Conservation (phyloP, 30 jellyfish, hydroid and myxozoan species). For the Mastigias papua region DNA sequence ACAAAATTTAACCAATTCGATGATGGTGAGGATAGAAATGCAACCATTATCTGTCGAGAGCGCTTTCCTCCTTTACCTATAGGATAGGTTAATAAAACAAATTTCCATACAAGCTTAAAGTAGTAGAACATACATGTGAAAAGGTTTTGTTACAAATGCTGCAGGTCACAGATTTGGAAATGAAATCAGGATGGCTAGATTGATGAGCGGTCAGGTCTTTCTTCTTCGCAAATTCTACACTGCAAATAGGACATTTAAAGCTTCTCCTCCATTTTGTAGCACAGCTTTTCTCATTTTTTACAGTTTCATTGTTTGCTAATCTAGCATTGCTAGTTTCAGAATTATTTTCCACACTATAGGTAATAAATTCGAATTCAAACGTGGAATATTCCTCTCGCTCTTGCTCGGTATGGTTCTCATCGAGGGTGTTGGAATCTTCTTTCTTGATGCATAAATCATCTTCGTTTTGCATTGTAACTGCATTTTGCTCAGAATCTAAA, state of each 20-base stretch:
- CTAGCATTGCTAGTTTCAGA: neutral
- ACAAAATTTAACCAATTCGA: too few relatives aligned
- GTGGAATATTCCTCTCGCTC: constrained; percentile 19
- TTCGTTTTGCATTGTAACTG: neutral
- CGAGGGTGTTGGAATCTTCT: neutral
- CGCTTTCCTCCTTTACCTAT: too few relatives aligned
- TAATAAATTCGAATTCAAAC: constrained; percentile 11
- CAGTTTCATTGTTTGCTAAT: neutral
- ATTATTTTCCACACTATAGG: neutral
- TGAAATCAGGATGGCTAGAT: constrained; percentile 12
- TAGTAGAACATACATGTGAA: constrained; percentile 34
- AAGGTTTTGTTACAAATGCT: constrained; percentile 36
- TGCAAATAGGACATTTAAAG: constrained; percentile 30
- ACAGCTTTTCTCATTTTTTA: too few relatives aligned
- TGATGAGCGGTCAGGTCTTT: constrained; percentile 37
- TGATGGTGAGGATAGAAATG: too few relatives aligned
- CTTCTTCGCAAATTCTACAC: constrained; percentile 27
- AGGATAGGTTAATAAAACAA: too few relatives aligned
- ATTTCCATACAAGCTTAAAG: neutral
- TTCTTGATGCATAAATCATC: neutral
- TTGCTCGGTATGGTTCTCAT: neutral
- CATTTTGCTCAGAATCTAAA: neutral
- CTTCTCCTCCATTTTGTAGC: constrained; percentile 5
- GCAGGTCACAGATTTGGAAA: constrained; percentile 23
- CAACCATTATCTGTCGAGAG: too few relatives aligned